Percentiles rank a stretch among this genome's conserved stretches.
phyloP scores from a whole-genome alignment of 92 coral and sea anemone species.

The Palythoa heliodiscus region DNA sequence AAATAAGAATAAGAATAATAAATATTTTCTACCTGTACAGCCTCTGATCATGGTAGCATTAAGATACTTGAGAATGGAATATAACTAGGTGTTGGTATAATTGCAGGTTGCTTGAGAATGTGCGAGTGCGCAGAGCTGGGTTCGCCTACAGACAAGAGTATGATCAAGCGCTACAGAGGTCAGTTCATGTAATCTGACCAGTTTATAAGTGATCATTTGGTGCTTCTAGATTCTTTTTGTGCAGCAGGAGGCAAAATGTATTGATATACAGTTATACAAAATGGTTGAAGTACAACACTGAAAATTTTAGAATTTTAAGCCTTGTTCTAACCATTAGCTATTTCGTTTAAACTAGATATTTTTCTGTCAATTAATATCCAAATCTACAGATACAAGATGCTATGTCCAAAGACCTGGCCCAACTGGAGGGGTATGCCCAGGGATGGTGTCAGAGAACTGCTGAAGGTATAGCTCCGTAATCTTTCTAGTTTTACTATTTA shows the following conservation, averaged over 20 bases:
- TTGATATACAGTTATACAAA: no score
- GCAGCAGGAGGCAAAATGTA: no score
- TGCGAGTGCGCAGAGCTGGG: slow-evolving; percentile 94
- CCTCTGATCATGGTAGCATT: no score
- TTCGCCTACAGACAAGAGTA: slow-evolving; percentile 95
- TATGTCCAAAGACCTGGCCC: slow-evolving; percentile 97
- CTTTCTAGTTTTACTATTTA: neutral
- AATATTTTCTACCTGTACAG: no score
- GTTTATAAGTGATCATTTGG: neutral
- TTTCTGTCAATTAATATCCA: neutral
- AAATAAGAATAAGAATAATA: no score
- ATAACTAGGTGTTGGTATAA: neutral
- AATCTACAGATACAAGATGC: slow-evolving; percentile 85
- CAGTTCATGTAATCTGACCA: neutral
- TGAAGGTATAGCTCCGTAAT: slow-evolving; percentile 68
- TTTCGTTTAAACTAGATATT: neutral
- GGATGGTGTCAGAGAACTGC: slow-evolving; percentile 87
- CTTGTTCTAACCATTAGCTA: neutral
- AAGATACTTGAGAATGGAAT: no score
- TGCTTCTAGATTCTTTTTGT: no score
- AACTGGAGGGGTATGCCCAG: slow-evolving; percentile 93
- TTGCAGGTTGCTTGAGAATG: slow-evolving; percentile 85
- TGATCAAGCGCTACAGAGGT: slow-evolving; percentile 91
- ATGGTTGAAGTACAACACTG: no score
- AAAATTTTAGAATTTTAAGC: no score